A percentile compares a stretch with the other conserved stretches of the same genome.
These are phyloP conservation scores for Odontesthes bonariensis DNA, from an alignment of 2,113 vertebrate genomes.

Conservation along the genomic window DNA sequence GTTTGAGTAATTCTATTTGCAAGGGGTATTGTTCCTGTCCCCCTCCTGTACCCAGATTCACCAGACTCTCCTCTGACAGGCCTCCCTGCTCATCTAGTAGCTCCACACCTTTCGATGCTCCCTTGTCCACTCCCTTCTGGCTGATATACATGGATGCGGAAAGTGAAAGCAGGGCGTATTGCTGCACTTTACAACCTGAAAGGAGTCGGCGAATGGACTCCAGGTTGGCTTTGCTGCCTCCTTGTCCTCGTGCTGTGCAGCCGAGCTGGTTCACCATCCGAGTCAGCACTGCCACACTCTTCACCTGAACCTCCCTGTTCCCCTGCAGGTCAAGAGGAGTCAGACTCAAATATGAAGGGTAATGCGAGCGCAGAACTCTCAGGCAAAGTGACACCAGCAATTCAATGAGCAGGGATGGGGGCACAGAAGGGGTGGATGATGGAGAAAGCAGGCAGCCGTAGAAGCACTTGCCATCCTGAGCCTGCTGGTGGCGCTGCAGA, in stretches of 20 bases:
- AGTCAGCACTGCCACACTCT: constrained; percentile 92
- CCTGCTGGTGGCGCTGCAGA: constrained; percentile 93
- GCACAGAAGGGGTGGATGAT: constrained; percentile 78
- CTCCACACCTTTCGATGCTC: constrained; percentile 5
- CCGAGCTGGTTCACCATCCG: constrained; percentile 87
- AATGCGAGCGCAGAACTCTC: constrained; percentile 92
- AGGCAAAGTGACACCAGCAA: constrained; percentile 92
- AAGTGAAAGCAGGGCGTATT: constrained; percentile 90
- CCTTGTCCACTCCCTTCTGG: constrained; percentile 80
- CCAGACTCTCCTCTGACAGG: constrained; percentile 89
- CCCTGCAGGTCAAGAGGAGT: constrained; percentile 88
- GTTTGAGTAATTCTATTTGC: constrained; percentile 94
- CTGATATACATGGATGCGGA: constrained; percentile 93
- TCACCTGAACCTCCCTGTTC: constrained; percentile 95
- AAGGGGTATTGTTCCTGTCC: constrained; percentile 93
- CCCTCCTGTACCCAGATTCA: constrained; percentile 87
- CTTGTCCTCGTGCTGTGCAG: constrained; percentile 77
- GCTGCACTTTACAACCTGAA: constrained; percentile 88
- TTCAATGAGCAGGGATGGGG: constrained; percentile 90
- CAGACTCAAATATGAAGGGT: constrained; percentile 88
- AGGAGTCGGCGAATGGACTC: constrained; percentile 86
- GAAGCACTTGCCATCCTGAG: constrained; percentile 90
- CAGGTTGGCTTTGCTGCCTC: constrained; percentile 50
- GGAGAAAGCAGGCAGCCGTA: constrained; percentile 88
- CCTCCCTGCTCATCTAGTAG: constrained; percentile 74